These are phyloP conservation scores for Myotis findleyi DNA, from an alignment of 2,797 vertebrate genomes.

Conservation along the genomic window DNA sequence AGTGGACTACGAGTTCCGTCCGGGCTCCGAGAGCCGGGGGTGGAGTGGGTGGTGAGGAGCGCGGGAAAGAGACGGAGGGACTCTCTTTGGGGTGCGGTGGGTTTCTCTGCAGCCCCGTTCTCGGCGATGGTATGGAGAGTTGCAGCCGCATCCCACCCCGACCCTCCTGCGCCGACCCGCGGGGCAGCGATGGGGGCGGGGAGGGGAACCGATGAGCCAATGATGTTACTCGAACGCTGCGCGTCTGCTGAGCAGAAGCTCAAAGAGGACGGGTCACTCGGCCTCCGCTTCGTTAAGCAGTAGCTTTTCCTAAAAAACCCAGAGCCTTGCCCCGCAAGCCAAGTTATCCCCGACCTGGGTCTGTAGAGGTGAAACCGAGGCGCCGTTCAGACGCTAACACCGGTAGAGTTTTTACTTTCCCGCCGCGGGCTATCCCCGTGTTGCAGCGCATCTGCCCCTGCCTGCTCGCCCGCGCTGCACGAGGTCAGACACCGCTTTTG, in stretches of 20 bases:
- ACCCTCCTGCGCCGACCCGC: not conserved
- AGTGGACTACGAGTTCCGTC: not conserved
- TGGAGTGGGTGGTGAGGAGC: no score
- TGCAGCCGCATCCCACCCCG: not conserved
- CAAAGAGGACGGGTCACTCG: rapidly evolving
- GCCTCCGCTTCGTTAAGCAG: not conserved
- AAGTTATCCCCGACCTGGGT: not conserved
- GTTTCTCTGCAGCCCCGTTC: not conserved
- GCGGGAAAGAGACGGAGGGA: not conserved
- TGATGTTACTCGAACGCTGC: not conserved
- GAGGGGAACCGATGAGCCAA: not conserved
- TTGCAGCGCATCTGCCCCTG: not conserved
- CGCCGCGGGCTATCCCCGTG: not conserved
- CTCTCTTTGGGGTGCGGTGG: not conserved
- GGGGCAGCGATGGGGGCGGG: not conserved
- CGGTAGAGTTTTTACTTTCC: not conserved
- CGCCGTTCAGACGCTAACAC: not conserved
- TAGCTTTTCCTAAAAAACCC: not conserved
- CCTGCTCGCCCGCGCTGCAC: not conserved
- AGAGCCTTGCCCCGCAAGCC: not conserved
- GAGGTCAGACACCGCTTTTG: conserved; percentile 49
- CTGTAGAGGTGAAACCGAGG: not conserved
- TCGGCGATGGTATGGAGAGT: not conserved
- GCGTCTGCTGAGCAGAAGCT: not conserved
- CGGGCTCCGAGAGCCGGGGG: not conserved